Evolutionary conservation across 2,888 invertebrate species (phyloP), one percentile per base, ranked within the genome.

Genomic region (Drosophila quinaria): DNA sequence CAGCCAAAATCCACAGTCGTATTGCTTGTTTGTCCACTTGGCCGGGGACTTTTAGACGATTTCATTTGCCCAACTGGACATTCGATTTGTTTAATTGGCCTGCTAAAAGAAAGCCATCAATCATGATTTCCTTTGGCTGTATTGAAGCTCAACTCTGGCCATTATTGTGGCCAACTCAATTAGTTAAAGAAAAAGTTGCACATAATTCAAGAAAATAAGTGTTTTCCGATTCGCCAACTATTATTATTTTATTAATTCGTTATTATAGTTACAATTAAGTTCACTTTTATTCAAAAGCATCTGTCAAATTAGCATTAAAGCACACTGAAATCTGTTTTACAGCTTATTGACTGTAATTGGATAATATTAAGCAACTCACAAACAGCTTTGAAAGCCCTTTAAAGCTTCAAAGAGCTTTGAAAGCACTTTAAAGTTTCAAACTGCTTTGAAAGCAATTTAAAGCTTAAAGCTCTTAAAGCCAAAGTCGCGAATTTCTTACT

Each of bases 61-160:
- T 78, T 55, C 50, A 72, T 71, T 73, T 69, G 33, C 29, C 55
- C 64, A 41, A 70, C 64, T 82, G 77, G 73, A 78, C 86, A 81
- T 73, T 75, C 77, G 80, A 87, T 83, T 75, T 64, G 81, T 77
- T 78, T 83, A 87, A 86, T 88, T 88, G 90, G 74, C 73, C 78
- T 54, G 64, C 87, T 80, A 80, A 87, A 72, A 88, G 89, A 86
- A 74, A 83, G 70, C 64, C 70, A 89, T 88, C 90, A 78, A 90
- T 90, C 84, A 89, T 63, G 82, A 68, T 68, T 56, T 44, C 35
- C 63, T 41, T 67, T 56, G 19, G 11, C 13, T 19, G n/a, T 49
- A 56, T 62, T 33, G 15, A 31, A 11, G 25, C 35, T 19, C 49
- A 33, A 11, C 11, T 39, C 15, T 22, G 33, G 39, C 25, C 67